Evolutionary conservation across 2,888 invertebrate genomes (phyloP).

Genomic region (Cerastis rubricosa): DNA sequence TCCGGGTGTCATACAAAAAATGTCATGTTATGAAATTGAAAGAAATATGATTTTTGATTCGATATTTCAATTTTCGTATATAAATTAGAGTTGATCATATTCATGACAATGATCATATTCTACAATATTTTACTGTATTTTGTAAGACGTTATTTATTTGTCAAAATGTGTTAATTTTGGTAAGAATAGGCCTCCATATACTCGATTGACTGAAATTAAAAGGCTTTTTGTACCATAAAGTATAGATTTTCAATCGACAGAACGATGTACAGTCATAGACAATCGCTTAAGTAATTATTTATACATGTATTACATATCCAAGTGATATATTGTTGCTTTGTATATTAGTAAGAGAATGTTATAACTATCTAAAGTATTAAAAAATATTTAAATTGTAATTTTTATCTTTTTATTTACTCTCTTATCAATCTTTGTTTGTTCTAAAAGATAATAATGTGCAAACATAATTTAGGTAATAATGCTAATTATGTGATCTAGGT

Average conservation of each 20-base stretch:
- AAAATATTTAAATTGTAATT: slow-evolving; percentile 36
- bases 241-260: slow-evolving; percentile 24
- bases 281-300: slow-evolving; percentile 48
- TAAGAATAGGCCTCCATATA: slow-evolving; percentile 18
- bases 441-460: slow-evolving; percentile 7
- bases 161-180: not conserved
- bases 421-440: slow-evolving; percentile 5
- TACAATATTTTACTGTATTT: not conserved
- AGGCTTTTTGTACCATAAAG: slow-evolving; percentile 14
- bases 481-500: slow-evolving; percentile 62
- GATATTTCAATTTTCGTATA: not conserved
- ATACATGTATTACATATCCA: slow-evolving; percentile 56
- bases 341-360: slow-evolving; percentile 67
- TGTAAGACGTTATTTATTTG: not conserved
- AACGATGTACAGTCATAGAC: slow-evolving; percentile 32
- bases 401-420: slow-evolving; percentile 52
- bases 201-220: slow-evolving; percentile 39
- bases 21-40: not conserved
- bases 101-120: not conserved
- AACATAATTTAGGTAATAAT: slow-evolving; percentile 4
- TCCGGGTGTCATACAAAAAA: too few relatives aligned
- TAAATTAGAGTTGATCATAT: not conserved
- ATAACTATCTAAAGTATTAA: slow-evolving; percentile 50
- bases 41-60: not conserved
- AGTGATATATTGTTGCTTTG: slow-evolving; percentile 70